Base-by-base conservation (phyloP, 2,888 invertebrate genomes). In the Augochlorella aurata region DNA sequence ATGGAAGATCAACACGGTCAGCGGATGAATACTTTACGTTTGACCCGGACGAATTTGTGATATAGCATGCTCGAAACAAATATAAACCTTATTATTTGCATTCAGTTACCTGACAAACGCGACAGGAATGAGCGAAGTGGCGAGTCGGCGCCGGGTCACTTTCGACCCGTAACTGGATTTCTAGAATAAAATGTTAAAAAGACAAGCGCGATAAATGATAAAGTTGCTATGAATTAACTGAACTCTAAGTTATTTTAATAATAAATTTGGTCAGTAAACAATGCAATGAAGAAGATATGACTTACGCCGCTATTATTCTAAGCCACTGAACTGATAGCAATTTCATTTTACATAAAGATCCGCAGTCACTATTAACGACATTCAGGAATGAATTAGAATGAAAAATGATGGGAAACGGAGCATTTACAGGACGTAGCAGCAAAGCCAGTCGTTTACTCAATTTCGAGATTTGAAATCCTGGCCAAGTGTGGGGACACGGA, bases 401-500 rank as follows among this genome's bases (percentile, higher is more conserved):
- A 58, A 16, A 61, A 67, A 81, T 68, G 65, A 69, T 66, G 61
- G 67, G 63, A 72, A 77, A 68, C 77, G 63, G 68, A 16, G 77
- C 77, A 83, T 81, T 77, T 83, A 77, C 83, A 77, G 58, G 21
- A 58, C n/a, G n/a, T 83, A 58, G 54, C 49, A 29, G 29, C 29
- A 29, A 67, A 74, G 50, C 47, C 38, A 63, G 72, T 7, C 71
- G 29, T 61, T 54, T 67, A 67, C 74, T 24, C 29, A 68, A 21
- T 54, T 69, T 65, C 47, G 66, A 74, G 81, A 83, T 77, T 83
- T 74, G 81, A 84, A 78, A 82, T 84, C 78, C 77, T 61, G 38
- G 58, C 69, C 74, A 79, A 77, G 74, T 81, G 81, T 73, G 65
- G 68, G 52, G 65, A 63, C 72, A 52, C 67, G 49, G 52, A 77